A percentile compares a stretch with the other conserved stretches of the same genome.
These are phyloP conservation scores for Atractosteus spatula DNA, from an alignment of 2,113 vertebrate species.

Conservation along the genomic window DNA sequence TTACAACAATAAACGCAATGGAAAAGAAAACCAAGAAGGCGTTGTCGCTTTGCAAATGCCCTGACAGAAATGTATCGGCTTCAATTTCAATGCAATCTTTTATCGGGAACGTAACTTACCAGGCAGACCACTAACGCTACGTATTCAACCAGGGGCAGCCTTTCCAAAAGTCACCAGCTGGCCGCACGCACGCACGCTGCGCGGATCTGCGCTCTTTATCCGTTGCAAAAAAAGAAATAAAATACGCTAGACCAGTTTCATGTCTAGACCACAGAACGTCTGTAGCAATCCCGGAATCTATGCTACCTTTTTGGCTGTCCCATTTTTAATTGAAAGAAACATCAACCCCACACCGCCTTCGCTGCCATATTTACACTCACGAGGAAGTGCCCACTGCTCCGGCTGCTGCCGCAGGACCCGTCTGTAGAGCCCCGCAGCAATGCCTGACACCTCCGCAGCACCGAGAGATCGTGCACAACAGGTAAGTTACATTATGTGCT, in stretches of 20 bases:
- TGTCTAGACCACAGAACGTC: not conserved
- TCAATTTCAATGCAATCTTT: not conserved
- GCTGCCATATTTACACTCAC: slow-evolving; percentile 26
- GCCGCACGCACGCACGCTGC: not conserved
- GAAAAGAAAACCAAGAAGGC: not conserved
- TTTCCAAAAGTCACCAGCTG: not conserved
- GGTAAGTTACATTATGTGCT: too few species aligned
- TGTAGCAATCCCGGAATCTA: slow-evolving; percentile 9
- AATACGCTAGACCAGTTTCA: slow-evolving; percentile 4
- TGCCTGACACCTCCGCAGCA: slow-evolving; percentile 1
- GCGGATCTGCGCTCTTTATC: not conserved
- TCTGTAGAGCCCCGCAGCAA: not conserved
- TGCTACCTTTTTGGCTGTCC: not conserved
- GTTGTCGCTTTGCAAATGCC: not conserved
- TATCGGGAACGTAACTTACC: slow-evolving; percentile 11
- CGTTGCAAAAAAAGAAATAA: not conserved
- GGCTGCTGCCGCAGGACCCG: slow-evolving; percentile 3
- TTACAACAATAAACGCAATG: too few species aligned
- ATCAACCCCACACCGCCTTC: not conserved
- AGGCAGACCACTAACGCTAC: not conserved
- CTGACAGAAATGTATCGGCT: not conserved
- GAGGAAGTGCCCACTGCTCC: slow-evolving; percentile 19
- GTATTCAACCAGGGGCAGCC: slow-evolving; percentile 2
- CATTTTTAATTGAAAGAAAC: slow-evolving; percentile 5
- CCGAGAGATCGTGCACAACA: not conserved